phyloP scores from a whole-genome alignment of 2,113 vertebrate species.

The Zosterops borbonicus region DNA sequence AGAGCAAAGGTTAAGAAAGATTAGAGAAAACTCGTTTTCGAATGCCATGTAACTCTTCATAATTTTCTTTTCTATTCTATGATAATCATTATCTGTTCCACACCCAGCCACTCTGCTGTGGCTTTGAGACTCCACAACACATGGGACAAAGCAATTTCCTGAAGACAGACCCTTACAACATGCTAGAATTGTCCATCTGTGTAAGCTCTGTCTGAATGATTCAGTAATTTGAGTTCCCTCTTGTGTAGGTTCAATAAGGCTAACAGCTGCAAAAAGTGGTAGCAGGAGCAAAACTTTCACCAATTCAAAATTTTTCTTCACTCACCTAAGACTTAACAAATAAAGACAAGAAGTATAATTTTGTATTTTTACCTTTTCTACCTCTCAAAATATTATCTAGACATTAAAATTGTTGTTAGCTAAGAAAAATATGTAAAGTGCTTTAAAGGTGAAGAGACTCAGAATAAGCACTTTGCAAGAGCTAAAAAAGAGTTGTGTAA shows the following conservation, averaged over 20 bases:
- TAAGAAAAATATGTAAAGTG: neutral
- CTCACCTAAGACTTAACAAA: neutral
- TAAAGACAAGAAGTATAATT: neutral
- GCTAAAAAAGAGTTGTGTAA: neutral
- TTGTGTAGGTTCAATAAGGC: neutral
- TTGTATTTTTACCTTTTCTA: neutral
- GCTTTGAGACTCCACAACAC: neutral
- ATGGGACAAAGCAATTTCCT: neutral
- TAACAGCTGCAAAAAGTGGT: neutral
- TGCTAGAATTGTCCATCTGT: neutral
- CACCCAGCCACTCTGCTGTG: neutral
- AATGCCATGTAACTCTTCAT: neutral
- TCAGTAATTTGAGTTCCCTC: neutral
- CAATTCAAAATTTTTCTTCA: neutral
- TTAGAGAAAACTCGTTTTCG: neutral
- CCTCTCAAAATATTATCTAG: neutral
- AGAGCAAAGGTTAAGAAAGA: conserved; percentile 39
- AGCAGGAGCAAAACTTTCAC: neutral
- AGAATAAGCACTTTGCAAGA: neutral
- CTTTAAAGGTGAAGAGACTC: neutral
- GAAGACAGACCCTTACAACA: neutral
- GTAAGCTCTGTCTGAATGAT: neutral
- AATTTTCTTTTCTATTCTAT: neutral
- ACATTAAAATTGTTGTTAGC: neutral
- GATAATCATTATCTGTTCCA: neutral